These are phyloP conservation scores for Ptychoptera contaminata DNA, from an alignment of 2,888 invertebrate genomes.

Conservation along the genomic window DNA sequence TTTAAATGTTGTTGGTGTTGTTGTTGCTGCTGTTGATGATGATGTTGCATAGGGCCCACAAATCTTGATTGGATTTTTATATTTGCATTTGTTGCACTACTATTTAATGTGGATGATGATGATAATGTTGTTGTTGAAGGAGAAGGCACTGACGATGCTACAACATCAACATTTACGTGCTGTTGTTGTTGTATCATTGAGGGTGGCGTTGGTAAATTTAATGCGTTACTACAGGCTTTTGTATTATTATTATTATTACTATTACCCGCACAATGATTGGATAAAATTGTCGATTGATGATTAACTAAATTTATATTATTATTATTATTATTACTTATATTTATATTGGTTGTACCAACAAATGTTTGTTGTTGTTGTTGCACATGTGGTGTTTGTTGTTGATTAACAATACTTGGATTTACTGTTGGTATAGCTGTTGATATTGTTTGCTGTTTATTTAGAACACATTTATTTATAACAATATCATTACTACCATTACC, in stretches of 20 bases:
- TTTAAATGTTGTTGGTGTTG: background rate
- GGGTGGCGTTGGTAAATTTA: no score
- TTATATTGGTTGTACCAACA: background rate
- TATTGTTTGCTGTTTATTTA: constrained; percentile 1
- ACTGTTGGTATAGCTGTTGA: background rate
- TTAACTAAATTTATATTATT: background rate
- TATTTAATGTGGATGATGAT: no score
- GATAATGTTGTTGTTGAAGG: constrained; percentile 7
- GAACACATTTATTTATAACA: constrained; percentile 4
- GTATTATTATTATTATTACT: no score
- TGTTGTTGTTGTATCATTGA: no score
- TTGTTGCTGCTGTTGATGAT: constrained; percentile 14
- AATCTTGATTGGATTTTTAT: constrained; percentile 8
- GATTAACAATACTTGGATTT: constrained; percentile 1
- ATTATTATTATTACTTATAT: background rate
- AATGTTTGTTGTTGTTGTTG: constrained; percentile 2
- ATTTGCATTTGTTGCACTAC: constrained; percentile 11
- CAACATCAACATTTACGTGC: background rate
- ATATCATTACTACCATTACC: background rate
- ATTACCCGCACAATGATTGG: no score
- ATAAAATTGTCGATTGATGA: no score
- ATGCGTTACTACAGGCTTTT: no score
- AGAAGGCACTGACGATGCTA: constrained; percentile 18
- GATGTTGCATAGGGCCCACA: constrained; percentile 9
- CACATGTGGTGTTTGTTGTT: constrained; percentile 2